Evolutionary conservation across 2,797 vertebrate species (phyloP), one percentile per base, ranked within the genome.

Genomic region (Alfaro cultratus): DNA sequence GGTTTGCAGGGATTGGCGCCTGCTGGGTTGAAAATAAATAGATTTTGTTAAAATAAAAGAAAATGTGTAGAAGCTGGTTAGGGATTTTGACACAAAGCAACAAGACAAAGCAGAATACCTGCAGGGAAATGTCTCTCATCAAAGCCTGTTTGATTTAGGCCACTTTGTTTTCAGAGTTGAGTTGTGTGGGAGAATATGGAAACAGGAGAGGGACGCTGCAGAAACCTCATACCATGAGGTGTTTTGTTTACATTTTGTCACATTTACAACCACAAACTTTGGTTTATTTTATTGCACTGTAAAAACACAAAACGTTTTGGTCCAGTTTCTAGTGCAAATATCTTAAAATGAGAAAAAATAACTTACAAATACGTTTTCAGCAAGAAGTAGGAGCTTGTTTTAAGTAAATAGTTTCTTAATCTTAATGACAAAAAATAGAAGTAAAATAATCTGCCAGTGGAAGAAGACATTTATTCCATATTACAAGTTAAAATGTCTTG

Each of bases 1-100:
- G 92, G 83, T 92, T 89, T 81, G 83, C 76, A 77, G 74, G 76
- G 78, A 84, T 80, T 80, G 81, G 78, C 8, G 82, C 86, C 85
- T 85, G n/a, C 43, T 85, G 83, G 87, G 80, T 34, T 80, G 84
- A 89, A 86, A 90, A 90, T 88, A 93, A 91, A 94, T 90, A 76
- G 83, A 81, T 93, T 93, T 91, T 87, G 88, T 23, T 23, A 23
- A 68, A 68, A 91, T 88, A 89, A 83, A 80, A 80, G 67, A 49
- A 49, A 80, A 74, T 83, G 80, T 81, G 80, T 77, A 73, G 84
- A 85, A 70, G 81, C 76, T 79, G 85, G 79, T 87, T 81, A 5
- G 87, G 80, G 80, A 86, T 88, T 87, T 76, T 77, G 79, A 76
- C 80, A 83, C 83, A 86, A 72, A 77, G 62, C 78, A 85, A 84